phyloP scores from a whole-genome alignment of 2,113 vertebrate species.

The Hypanus sabinus region DNA sequence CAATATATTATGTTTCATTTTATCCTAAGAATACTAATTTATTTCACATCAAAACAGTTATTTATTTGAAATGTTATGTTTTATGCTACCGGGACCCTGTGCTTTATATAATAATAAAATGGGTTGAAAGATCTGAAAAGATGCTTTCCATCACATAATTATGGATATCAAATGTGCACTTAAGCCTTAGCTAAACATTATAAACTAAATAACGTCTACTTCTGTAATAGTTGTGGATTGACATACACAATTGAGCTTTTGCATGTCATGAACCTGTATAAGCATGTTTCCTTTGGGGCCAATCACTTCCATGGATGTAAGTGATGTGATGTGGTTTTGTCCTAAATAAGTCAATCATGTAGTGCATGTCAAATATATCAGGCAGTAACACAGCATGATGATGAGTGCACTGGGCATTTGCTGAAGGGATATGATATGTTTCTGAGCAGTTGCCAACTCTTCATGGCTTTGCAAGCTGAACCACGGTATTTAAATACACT shows the following conservation, averaged over 20 bases:
- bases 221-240: not conserved
- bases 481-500: not conserved
- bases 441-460: conserved; percentile 19
- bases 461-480: not conserved
- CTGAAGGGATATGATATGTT: conserved; percentile 15
- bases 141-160: not conserved
- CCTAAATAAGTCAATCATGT: conserved; percentile 27
- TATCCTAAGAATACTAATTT: not conserved
- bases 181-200: not conserved
- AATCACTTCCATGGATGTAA: conserved; percentile 22
- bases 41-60: not conserved
- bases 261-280: not conserved
- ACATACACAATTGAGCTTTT: not conserved
- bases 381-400: not conserved
- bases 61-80: not conserved
- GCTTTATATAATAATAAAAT: not conserved
- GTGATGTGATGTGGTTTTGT: conserved; percentile 23
- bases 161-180: not conserved
- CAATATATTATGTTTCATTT: not conserved
- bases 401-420: not conserved
- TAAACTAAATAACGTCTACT: not conserved
- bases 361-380: not conserved
- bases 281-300: not conserved
- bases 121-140: not conserved
- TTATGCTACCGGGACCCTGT: not conserved